Evolutionary conservation across 2,888 invertebrate genomes (phyloP).

Genomic region (Drosophila antonietae): DNA sequence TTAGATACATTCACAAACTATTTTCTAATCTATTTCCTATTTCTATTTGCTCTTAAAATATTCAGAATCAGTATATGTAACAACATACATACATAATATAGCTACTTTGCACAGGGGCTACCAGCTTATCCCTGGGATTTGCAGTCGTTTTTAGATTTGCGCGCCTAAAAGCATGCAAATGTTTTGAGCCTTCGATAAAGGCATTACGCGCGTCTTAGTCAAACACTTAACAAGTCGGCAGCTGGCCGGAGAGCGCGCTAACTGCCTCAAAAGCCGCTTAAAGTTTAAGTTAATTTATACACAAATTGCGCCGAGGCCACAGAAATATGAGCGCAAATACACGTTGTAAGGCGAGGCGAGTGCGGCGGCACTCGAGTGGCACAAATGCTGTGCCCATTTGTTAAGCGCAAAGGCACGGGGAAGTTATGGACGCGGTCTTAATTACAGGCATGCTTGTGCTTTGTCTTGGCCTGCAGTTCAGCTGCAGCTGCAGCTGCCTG

Average conservation of each 20-base stretch:
- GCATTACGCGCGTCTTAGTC: conserved; percentile 55
- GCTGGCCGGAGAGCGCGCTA: conserved; percentile 3
- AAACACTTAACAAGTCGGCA: conserved; percentile 29
- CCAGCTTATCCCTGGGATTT: conserved; percentile 5
- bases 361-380: conserved; percentile 51
- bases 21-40: neutral
- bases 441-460: conserved; percentile 63
- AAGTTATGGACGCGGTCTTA: conserved; percentile 60
- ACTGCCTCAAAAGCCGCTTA: conserved; percentile 35
- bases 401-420: conserved; percentile 3
- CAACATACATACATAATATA: neutral
- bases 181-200: conserved; percentile 39
- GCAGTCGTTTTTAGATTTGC: neutral
- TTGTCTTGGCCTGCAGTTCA: conserved; percentile 57
- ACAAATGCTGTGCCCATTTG: conserved; percentile 70
- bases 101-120: neutral
- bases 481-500: conserved; percentile 41
- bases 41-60: too few species aligned
- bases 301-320: conserved; percentile 8
- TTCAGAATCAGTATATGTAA: too few species aligned
- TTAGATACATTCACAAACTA: too few species aligned
- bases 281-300: conserved; percentile 53
- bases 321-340: conserved; percentile 35
- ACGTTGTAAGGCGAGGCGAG: conserved; percentile 14
- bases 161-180: conserved; percentile 36